These are phyloP conservation scores for Tragelaphus strepsiceros DNA, from an alignment of 2,113 vertebrate species.

Conservation along the genomic window DNA sequence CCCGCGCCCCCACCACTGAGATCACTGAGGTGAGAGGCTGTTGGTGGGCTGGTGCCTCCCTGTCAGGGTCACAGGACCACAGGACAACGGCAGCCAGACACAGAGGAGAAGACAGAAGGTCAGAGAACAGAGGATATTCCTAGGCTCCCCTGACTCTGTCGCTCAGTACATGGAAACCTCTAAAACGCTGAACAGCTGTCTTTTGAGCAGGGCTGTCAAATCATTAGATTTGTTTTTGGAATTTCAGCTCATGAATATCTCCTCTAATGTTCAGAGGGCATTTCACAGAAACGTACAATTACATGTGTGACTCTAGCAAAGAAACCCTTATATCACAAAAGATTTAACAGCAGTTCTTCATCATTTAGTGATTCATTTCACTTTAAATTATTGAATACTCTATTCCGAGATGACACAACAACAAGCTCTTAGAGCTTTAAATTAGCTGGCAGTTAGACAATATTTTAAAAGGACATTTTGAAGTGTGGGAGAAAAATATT, in stretches of 20 bases:
- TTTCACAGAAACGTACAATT: background rate
- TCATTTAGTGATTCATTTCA: constrained; percentile 36
- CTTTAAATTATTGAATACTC: constrained; percentile 41
- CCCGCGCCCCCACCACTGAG: background rate
- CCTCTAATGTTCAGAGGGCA: constrained; percentile 34
- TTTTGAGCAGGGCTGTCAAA: constrained; percentile 36
- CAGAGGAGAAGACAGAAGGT: background rate
- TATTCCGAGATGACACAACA: constrained; percentile 39
- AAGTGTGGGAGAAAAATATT: constrained; percentile 30
- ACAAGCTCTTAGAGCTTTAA: constrained; percentile 50
- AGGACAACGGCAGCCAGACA: background rate
- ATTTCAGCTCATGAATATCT: constrained; percentile 48
- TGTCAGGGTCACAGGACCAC: background rate
- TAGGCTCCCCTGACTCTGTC: background rate
- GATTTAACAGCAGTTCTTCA: constrained; percentile 37
- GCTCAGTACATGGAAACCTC: background rate
- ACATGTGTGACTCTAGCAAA: background rate
- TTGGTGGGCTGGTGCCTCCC: background rate
- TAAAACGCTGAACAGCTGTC: constrained; percentile 2
- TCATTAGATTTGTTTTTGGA: constrained; percentile 43
- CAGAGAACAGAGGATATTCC: background rate
- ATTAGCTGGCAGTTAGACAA: constrained; percentile 51
- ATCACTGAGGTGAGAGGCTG: background rate
- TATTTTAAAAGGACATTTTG: constrained; percentile 44
- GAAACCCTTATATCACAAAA: background rate